Base-by-base conservation (phyloP, 64 coral and sea anemone genomes). In the Pocillopora verrucosa region DNA sequence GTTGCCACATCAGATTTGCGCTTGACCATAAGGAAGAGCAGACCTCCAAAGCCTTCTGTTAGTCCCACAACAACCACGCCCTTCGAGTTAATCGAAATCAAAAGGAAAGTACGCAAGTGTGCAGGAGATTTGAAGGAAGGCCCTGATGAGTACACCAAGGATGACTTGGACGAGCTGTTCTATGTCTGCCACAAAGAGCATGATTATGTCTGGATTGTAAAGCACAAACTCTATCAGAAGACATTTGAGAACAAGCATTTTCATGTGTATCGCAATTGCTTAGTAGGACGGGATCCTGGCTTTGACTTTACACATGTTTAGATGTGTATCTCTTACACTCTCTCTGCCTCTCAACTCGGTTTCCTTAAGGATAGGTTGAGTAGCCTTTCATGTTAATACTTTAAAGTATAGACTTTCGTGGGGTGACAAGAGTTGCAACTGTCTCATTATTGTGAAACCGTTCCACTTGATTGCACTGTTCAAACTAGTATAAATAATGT, bases 231-330 rank as follows among this genome's bases (percentile, higher is more conserved):
- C 45, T 90, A 61, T 34, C 82, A 82, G 68, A 90, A 90, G 20
- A 90, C 79, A 19, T 90, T 90, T 83, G 79, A 90, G 22, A 90
- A 90, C 62, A 88, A 88, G 25, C 87, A 90, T 83, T 83, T 74
- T 58, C 79, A 90, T 90, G 34, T 84, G n/a, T 90, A 30, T 30
- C 30, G 30, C 30, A 30, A 30, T 30, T 30, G 30, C 30, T 30
- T 30, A 30, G 0, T 30, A 30, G 30, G 30, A 30, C 30, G 30
- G 30, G 30, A 30, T 30, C 30, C 30, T 30, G 30, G 30, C 30
- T 30, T 30, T 30, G 30, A 30, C 30, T 30, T 30, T 30, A 30
- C 30, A 30, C 30, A 30, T 30, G 30, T 88, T 61, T 58, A 35
- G 26, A 88, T 88, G 51, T 62, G 16, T 65, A 78, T 63, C 57